Evolutionary conservation across 2,888 invertebrate species (phyloP), one percentile per base, ranked within the genome.

Genomic region (Patella depressa): DNA sequence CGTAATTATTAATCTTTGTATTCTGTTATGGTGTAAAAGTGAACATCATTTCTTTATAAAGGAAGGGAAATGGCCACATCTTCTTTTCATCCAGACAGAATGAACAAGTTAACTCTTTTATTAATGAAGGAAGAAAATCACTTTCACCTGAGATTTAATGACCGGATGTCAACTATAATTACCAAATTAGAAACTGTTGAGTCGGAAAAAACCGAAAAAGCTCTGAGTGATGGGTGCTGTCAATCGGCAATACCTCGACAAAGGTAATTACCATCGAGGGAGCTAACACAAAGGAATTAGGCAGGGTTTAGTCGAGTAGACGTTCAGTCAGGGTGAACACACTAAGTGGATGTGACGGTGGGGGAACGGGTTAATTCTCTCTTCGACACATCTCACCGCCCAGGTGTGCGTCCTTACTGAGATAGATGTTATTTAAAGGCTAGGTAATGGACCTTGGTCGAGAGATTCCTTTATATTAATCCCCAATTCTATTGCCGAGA

Each of bases 61-160:
- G 12, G 24, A 24, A 65, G 14, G 65, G 19, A 65, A 65, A 65
- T 65, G 65, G 14, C 24, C 65, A 65, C 19, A 19, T 24, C 65
- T 24, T 65, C 65, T 15, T 24, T 65, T 65, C 65, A 65, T 19
- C 19, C 19, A 65, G 65, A 24, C 12, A 65, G 65, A 65, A 65
- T 24, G 65, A 24, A 24, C 65, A 24, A 24, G 19, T 65, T 24
- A 65, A 24, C 65, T 65, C 24, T 19, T 65, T 24, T 45, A 45
- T 24, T 65, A 65, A 65, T 24, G 65, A 24, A 65, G 65, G 24
- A 24, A 65, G 65, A 65, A 65, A 65, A 65, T 65, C 19, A 65
- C 65, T 65, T 65, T 65, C 65, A 65, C 65, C 65, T 65, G 65
- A 24, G 65, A 19, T 24, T 24, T 65, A 65, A 65, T 65, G 65